Conservation (phyloP, 2,888 invertebrate species). For the Dendrolimus pini region DNA sequence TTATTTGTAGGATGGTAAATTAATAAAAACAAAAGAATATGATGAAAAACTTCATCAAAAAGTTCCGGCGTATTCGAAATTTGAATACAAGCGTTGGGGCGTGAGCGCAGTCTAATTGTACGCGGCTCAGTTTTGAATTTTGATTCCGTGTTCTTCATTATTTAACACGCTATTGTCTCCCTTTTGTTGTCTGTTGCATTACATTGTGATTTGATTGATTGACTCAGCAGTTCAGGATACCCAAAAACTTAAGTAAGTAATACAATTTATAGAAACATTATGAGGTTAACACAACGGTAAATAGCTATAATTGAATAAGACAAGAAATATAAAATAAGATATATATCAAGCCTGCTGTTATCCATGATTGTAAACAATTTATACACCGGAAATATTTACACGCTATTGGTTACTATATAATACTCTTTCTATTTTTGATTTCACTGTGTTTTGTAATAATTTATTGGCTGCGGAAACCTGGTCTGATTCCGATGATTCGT, state of each 20-base stretch:
- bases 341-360: too few relatives aligned
- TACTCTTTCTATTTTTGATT: too few relatives aligned
- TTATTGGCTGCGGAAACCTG: background rate
- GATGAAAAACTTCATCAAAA: conserved; percentile 27
- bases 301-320: too few relatives aligned
- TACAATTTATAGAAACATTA: too few relatives aligned
- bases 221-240: background rate
- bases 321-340: too few relatives aligned
- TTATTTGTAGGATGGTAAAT: background rate
- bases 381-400: too few relatives aligned
- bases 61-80: conserved; percentile 43
- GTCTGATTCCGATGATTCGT: too few relatives aligned
- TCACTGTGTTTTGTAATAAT: too few relatives aligned
- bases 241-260: too few relatives aligned
- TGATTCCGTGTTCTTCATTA: conserved; percentile 54
- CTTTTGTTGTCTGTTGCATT: conserved; percentile 19
- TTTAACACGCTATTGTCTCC: conserved; percentile 52
- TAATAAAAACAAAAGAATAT: conserved; percentile 33
- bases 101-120: conserved; percentile 56
- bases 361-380: too few relatives aligned
- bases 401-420: too few relatives aligned
- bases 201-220: background rate
- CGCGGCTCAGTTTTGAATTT: conserved; percentile 54
- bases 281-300: too few relatives aligned
- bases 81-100: conserved; percentile 64